Conservation (phyloP, 2,797 vertebrate genomes). For the Manis pentadactyla region DNA sequence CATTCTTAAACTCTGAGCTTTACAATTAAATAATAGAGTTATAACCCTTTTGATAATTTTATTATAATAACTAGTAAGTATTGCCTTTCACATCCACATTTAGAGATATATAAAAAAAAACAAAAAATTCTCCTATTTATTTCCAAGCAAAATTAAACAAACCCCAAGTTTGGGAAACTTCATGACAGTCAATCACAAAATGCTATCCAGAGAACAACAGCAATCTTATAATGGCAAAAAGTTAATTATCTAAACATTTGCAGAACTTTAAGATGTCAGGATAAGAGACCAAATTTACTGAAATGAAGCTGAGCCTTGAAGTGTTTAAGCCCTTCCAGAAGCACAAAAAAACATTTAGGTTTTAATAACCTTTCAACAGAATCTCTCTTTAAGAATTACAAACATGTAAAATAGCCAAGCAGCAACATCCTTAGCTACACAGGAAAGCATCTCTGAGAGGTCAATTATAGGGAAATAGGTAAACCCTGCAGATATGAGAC, state of each 20-base stretch:
- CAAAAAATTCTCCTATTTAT: conserved; percentile 54
- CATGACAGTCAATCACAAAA: conserved; percentile 47
- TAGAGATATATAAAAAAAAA: conserved; percentile 26
- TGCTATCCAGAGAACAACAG: conserved; percentile 57
- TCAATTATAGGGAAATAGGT: not conserved
- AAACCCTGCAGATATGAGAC: not conserved
- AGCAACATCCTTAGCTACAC: conserved; percentile 27
- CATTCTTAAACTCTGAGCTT: conserved; percentile 64
- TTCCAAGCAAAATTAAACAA: conserved; percentile 75
- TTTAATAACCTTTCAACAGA: not conserved
- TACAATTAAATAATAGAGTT: conserved; percentile 35
- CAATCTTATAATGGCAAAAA: conserved; percentile 58
- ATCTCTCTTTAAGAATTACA: conserved; percentile 30
- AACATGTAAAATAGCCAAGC: not conserved
- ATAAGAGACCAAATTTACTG: conserved; percentile 63
- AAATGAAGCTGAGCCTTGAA: conserved; percentile 65
- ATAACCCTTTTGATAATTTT: conserved; percentile 56
- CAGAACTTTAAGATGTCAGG: conserved; percentile 61
- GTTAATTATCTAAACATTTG: conserved; percentile 69
- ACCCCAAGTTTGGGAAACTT: conserved; percentile 62
- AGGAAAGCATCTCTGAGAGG: not conserved
- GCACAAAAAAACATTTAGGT: not conserved
- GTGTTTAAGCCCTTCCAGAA: conserved; percentile 41
- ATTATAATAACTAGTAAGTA: conserved; percentile 56
- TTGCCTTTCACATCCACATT: conserved; percentile 36